phyloP scores from a whole-genome alignment of 2,113 vertebrate genomes.

The Rhinogobius similis region DNA sequence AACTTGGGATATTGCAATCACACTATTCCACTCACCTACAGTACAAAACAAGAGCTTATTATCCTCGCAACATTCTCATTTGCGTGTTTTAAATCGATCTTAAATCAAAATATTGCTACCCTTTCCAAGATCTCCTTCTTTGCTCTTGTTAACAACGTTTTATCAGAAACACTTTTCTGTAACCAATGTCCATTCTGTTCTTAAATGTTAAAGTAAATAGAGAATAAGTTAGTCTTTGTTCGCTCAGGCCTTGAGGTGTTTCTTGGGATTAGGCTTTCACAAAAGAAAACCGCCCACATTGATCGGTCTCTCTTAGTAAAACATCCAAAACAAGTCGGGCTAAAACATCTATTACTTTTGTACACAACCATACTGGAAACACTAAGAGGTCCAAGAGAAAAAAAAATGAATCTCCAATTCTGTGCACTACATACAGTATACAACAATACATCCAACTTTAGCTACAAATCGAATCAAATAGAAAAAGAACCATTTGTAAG shows the following conservation, averaged over 20 bases:
- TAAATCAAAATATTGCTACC: background rate
- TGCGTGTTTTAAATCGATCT: background rate
- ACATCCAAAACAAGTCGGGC: conserved; percentile 56
- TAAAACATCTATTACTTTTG: conserved; percentile 20
- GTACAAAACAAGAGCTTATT: too few relatives aligned
- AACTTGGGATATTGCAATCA: too few relatives aligned
- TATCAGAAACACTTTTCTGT: background rate
- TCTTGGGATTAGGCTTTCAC: conserved; percentile 56
- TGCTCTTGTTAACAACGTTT: background rate
- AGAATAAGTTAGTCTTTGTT: background rate
- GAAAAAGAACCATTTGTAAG: too few relatives aligned
- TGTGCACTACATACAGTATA: too few relatives aligned
- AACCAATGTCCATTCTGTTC: background rate
- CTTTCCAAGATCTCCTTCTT: background rate
- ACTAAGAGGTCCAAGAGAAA: background rate
- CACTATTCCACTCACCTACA: too few relatives aligned
- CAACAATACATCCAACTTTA: too few relatives aligned
- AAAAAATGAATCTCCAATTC: too few relatives aligned
- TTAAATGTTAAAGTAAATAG: background rate
- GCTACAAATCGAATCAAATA: too few relatives aligned
- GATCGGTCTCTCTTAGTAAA: conserved; percentile 43
- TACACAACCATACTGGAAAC: background rate
- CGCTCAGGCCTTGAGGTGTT: conserved; percentile 36
- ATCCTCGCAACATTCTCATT: too few relatives aligned
- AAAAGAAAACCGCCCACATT: conserved; percentile 48